These are phyloP conservation scores for Blastomussa wellsi DNA, from an alignment of 92 coral and sea anemone species.

Conservation along the genomic window DNA sequence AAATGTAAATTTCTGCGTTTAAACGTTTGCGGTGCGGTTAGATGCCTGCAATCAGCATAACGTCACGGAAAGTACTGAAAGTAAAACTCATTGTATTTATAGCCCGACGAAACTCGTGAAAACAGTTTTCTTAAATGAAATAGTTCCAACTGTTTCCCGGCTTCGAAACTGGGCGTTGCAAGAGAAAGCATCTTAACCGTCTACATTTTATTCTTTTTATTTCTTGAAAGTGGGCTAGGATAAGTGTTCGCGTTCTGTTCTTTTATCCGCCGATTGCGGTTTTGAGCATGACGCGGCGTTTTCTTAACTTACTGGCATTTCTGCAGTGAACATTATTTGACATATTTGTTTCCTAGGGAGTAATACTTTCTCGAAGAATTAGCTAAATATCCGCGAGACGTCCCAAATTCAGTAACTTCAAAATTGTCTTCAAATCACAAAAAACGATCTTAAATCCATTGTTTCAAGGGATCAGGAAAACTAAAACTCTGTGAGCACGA, in stretches of 20 bases:
- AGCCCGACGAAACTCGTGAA: background rate
- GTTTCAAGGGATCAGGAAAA: background rate
- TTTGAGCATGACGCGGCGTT: background rate
- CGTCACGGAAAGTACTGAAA: background rate
- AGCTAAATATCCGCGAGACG: background rate
- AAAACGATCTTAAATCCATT: background rate
- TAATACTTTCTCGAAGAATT: background rate
- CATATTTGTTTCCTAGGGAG: background rate
- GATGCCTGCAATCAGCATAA: background rate
- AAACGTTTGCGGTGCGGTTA: background rate
- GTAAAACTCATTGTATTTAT: background rate
- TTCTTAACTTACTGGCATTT: background rate
- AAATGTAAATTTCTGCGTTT: conserved; percentile 12
- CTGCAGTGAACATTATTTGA: background rate
- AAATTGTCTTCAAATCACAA: background rate
- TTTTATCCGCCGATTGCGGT: background rate
- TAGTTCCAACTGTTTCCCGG: background rate
- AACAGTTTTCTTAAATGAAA: background rate
- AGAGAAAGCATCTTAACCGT: background rate
- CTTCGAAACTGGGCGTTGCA: background rate
- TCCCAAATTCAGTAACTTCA: background rate
- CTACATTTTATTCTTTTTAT: background rate
- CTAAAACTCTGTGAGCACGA: background rate
- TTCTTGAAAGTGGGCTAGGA: background rate
- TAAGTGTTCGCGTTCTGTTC: background rate